Base-by-base conservation (phyloP, 1,140 invertebrate species). In the Brachionus plicatilis region DNA sequence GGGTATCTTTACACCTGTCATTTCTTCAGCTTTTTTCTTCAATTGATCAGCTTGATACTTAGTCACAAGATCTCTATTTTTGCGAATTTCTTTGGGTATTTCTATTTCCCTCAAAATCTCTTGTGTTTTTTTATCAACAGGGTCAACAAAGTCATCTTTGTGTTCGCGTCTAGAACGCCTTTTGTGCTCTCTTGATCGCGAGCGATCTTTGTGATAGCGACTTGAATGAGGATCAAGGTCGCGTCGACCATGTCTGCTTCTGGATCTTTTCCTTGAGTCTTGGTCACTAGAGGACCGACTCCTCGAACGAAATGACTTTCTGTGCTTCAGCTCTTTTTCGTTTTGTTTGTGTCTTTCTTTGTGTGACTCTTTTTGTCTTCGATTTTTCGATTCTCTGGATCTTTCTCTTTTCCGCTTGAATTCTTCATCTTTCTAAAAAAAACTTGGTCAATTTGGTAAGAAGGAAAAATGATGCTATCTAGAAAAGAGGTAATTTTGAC, bases 1-100 rank as follows among this genome's bases (percentile, higher is more conserved):
- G 1, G 91, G 91, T 8, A 88, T 88, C 47, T 87, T 86, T 11
- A 89, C 87, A 20, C 88, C 88, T 29, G 88, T 89, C 45, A 89
- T 85, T 75, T 89, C 88, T 85, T 89, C 88, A 17, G 88, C 88
- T 87, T 89, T 60, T 65, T 80, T 80, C n/a, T 37, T 60, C n/a
- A 80, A 41, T 24, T 80, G 24, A 5, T 80, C 76, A 9, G 27
- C 14, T 65, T 80, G 50, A 65, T 60, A 65, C 12, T 41, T 43
- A 14, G 12, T 11, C 2, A 60, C 29, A 2, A 33, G 29, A 17
- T 41, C 33, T 41, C 14, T 29, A 41, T 80, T 65, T n/a, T 47
- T 9, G n/a, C 53, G 50, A 60, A 80, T 60, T 80, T 80, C 76
- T 80, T 80, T 80, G 14, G 76, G 76, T 60, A 80, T 60, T 17